Conservation (phyloP, 2,113 vertebrate genomes). For the Microcebus griseorufus region DNA sequence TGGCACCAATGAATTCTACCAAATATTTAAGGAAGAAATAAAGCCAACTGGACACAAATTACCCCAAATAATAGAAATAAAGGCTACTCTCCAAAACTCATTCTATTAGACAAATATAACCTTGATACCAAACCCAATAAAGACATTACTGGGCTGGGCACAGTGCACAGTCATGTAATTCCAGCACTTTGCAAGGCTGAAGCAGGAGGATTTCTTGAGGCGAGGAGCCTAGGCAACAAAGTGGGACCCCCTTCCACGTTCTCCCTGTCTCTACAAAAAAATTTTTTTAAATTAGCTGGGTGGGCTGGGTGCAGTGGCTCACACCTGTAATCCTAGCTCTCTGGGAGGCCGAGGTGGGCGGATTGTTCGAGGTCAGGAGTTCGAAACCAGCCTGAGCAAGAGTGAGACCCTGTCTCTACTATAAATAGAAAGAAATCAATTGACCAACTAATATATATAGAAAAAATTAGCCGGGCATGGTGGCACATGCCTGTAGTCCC, state of each 20-base stretch:
- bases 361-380: too few species aligned
- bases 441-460: too few species aligned
- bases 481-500: too few species aligned
- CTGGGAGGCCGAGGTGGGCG: not conserved
- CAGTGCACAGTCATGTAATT: not conserved
- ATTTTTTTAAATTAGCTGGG: not conserved
- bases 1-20: not conserved
- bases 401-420: too few species aligned
- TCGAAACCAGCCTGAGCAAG: too few species aligned
- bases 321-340: not conserved
- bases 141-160: not conserved
- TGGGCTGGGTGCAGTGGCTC: too few species aligned
- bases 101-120: not conserved
- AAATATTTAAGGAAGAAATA: not conserved
- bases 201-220: not conserved
- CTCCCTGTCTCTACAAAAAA: not conserved
- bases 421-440: too few species aligned
- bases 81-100: not conserved
- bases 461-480: too few species aligned
- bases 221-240: not conserved
- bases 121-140: not conserved
- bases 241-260: not conserved
- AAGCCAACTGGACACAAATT: not conserved
- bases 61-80: conserved; percentile 4
- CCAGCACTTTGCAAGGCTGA: not conserved